These are phyloP conservation scores for Andrena trimmerana DNA, from an alignment of 2,888 invertebrate species.

Conservation along the genomic window DNA sequence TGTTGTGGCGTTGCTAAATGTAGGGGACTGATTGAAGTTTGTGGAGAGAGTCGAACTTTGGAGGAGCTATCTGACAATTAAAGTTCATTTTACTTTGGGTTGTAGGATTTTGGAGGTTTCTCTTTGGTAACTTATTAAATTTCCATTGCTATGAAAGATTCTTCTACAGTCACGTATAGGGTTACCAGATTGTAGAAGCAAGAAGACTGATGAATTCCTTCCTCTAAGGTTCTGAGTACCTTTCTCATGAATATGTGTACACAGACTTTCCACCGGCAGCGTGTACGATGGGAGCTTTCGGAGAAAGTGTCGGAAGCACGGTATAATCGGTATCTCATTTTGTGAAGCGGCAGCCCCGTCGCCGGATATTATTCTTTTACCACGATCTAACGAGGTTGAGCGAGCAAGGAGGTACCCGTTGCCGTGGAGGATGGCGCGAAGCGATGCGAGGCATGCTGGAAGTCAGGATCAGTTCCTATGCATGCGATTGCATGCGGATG, in stretches of 20 bases:
- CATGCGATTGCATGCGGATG: slow-evolving; percentile 73
- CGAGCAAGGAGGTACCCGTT: slow-evolving; percentile 55
- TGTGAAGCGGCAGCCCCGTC: slow-evolving; percentile 30
- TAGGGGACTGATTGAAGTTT: background rate
- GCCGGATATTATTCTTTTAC: slow-evolving; percentile 60
- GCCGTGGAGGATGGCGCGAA: slow-evolving; percentile 58
- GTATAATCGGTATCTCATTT: slow-evolving; percentile 45
- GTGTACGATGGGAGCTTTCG: slow-evolving; percentile 11
- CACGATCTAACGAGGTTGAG: slow-evolving; percentile 62
- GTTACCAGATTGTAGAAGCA: too few species aligned
- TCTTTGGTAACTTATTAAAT: too few species aligned
- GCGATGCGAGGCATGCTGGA: slow-evolving; percentile 68
- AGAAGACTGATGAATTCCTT: too few species aligned
- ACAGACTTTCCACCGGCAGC: background rate
- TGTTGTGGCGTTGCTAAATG: background rate
- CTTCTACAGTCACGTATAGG: too few species aligned
- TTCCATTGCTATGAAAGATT: too few species aligned
- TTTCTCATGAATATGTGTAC: background rate
- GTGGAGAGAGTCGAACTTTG: background rate
- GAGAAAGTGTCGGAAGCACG: slow-evolving; percentile 38
- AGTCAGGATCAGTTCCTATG: slow-evolving; percentile 72
- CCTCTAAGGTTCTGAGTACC: too few species aligned
- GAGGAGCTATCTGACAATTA: background rate
- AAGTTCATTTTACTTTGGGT: too few species aligned
- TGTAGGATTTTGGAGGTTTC: too few species aligned